Evolutionary conservation across 2,113 vertebrate genomes (phyloP).

Genomic region (Rhinolophus sinicus): DNA sequence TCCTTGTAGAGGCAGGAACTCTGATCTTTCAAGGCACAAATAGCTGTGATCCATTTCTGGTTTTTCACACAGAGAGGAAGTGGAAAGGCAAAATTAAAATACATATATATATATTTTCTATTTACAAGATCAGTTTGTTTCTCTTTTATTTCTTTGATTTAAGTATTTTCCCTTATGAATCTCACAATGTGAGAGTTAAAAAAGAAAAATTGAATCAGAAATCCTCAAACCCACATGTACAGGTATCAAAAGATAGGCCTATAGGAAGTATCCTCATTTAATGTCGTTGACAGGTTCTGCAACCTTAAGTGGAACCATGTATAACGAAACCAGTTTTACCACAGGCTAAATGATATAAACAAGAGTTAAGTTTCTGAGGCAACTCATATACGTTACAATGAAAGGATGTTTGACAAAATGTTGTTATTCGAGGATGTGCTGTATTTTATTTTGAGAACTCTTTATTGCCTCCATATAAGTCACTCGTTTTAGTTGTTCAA

Average conservation of each 20-base stretch:
- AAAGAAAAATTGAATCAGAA: neutral
- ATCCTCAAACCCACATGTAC: neutral
- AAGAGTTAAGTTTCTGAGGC: neutral
- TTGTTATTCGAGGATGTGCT: neutral
- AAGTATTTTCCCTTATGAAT: slow-evolving; percentile 10
- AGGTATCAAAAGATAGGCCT: neutral
- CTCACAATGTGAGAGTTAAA: neutral
- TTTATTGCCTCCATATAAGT: neutral
- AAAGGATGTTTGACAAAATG: neutral
- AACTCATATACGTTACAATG: neutral
- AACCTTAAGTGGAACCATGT: neutral
- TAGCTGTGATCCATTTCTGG: neutral
- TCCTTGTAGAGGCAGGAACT: neutral
- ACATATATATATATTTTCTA: neutral
- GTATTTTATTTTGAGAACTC: neutral
- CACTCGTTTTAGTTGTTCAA: neutral
- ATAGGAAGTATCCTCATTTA: neutral
- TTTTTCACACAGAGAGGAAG: slow-evolving; percentile 8
- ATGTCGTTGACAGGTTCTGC: neutral
- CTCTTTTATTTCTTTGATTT: neutral
- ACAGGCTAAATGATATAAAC: neutral
- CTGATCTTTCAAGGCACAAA: neutral
- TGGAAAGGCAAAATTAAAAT: neutral
- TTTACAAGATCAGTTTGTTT: neutral
- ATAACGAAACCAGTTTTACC: neutral